A percentile compares a stretch with the other conserved stretches of the same genome.
phyloP scores from a whole-genome alignment of 2,888 invertebrate species.

The Pachydiplax longipennis region DNA sequence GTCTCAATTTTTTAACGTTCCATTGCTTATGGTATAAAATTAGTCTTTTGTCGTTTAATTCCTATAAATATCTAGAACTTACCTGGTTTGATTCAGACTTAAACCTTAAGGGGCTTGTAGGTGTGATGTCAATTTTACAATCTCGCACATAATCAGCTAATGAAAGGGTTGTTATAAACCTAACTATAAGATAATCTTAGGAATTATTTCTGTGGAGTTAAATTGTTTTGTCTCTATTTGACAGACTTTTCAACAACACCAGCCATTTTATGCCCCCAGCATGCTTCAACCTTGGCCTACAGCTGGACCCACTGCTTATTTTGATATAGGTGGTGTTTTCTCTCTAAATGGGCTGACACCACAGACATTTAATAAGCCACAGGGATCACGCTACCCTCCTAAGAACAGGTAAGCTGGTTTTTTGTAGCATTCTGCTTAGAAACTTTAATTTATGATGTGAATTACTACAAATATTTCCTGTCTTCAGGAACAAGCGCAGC shows the following conservation, averaged over 20 bases:
- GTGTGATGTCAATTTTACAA: no score
- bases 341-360: slow-evolving; percentile 77
- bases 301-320: slow-evolving; percentile 58
- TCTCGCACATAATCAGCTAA: no score
- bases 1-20: no score
- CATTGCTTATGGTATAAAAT: no score
- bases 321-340: slow-evolving; percentile 74
- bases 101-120: no score
- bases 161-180: no score
- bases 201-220: background rate
- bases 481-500: slow-evolving; percentile 51
- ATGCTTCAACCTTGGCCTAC: slow-evolving; percentile 63
- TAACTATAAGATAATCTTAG: no score
- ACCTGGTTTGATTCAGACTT: no score
- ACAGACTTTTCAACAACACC: slow-evolving; percentile 65
- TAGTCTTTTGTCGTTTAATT: no score
- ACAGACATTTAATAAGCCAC: slow-evolving; percentile 68
- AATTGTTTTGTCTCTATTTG: slow-evolving; percentile 50
- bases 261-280: slow-evolving; percentile 69
- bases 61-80: no score
- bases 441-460: background rate
- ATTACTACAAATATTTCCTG: background rate
- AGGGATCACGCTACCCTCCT: slow-evolving; percentile 61
- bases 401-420: slow-evolving; percentile 57
- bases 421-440: background rate